Evolutionary conservation across 2,797 vertebrate genomes (phyloP).

Genomic region (Meriones psammophilus): DNA sequence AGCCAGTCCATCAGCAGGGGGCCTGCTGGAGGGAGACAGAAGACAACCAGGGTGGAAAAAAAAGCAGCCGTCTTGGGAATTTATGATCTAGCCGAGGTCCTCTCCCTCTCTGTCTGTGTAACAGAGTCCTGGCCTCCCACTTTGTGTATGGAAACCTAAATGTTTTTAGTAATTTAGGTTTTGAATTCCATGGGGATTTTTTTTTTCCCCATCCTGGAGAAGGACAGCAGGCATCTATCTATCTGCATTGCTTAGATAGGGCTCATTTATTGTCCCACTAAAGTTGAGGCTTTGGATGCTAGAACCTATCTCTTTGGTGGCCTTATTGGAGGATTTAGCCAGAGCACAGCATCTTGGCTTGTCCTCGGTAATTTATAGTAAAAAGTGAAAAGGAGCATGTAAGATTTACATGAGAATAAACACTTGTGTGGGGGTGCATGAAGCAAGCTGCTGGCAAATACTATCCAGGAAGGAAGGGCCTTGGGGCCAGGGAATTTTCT

Average conservation of each 20-base stretch:
- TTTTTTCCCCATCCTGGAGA: neutral
- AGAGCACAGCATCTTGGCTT: neutral
- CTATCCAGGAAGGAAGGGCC: constrained; percentile 4
- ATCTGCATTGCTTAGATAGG: neutral
- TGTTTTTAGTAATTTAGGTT: neutral
- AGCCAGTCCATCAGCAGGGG: neutral
- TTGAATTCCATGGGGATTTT: neutral
- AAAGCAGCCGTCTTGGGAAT: neutral
- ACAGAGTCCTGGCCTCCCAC: neutral
- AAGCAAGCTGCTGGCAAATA: constrained; percentile 41
- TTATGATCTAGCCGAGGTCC: neutral
- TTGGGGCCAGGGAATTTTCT: neutral
- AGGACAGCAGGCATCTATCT: neutral
- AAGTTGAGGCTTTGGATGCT: neutral
- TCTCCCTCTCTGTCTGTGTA: neutral
- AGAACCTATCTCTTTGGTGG: neutral
- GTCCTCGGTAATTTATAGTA: neutral
- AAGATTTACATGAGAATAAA: constrained; percentile 41
- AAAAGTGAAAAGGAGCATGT: neutral
- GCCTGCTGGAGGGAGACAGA: neutral
- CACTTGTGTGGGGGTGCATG: neutral
- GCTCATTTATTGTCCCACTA: neutral
- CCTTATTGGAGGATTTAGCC: neutral
- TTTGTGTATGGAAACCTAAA: constrained; percentile 1
- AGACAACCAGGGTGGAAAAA: neutral